Percentiles rank a stretch among this genome's conserved stretches.
phyloP scores from a whole-genome alignment of 2,797 vertebrate species.

The Lacerta bilineata region DNA sequence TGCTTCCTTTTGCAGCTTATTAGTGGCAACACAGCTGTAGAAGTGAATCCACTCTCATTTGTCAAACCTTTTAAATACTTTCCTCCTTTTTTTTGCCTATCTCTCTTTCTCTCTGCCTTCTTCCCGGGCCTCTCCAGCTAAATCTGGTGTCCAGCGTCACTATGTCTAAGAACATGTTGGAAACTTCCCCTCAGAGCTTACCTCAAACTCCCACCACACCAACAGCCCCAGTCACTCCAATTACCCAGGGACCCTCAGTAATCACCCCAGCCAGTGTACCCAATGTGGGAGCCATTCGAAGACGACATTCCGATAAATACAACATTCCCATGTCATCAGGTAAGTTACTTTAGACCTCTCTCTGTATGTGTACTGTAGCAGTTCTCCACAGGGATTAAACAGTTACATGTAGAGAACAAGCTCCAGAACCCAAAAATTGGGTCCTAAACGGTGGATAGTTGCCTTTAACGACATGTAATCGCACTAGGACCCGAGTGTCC shows the following conservation, averaged over 20 bases:
- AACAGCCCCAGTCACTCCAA: constrained; percentile 96
- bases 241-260: constrained; percentile 97
- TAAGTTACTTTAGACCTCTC: constrained; percentile 73
- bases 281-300: constrained; percentile 97
- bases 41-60: constrained; percentile 89
- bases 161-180: constrained; percentile 99
- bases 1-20: constrained; percentile 95
- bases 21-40: constrained; percentile 97
- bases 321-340: constrained; percentile 98
- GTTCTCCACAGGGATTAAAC: not conserved
- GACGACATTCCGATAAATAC: constrained; percentile 99
- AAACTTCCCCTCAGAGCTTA: constrained; percentile 96
- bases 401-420: rapidly evolving
- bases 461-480: not conserved
- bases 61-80: constrained; percentile 88
- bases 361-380: constrained; percentile 57
- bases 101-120: constrained; percentile 70
- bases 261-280: constrained; percentile 97
- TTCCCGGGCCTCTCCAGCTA: constrained; percentile 85
- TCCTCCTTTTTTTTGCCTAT: constrained; percentile 56
- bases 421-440: not conserved
- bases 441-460: not conserved
- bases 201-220: constrained; percentile 99
- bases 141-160: constrained; percentile 99
- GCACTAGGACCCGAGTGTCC: not conserved